Conservation (phyloP, 2,113 vertebrate genomes). For the Spermophilus dauricus region DNA sequence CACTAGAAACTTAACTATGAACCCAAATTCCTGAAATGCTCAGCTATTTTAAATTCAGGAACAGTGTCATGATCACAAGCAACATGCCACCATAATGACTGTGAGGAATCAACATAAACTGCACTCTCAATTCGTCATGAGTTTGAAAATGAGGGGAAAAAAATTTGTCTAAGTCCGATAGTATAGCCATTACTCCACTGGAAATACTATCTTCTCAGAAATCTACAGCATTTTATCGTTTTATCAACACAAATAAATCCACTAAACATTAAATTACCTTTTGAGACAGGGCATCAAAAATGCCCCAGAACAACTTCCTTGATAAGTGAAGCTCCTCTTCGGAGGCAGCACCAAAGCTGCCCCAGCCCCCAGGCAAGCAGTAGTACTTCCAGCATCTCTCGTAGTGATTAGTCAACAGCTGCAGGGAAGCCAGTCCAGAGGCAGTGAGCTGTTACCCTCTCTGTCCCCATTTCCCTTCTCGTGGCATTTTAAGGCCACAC, state of each 20-base stretch:
- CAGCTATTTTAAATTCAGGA: not conserved
- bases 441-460: not conserved
- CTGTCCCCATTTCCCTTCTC: too few species aligned
- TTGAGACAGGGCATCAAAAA: constrained; percentile 97
- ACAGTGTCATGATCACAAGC: not conserved
- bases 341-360: constrained; percentile 95
- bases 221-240: not conserved
- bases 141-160: not conserved
- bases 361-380: constrained; percentile 96
- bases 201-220: not conserved
- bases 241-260: not conserved
- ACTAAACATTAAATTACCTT: constrained; percentile 89
- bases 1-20: not conserved
- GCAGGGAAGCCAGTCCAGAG: not conserved
- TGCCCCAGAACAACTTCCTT: constrained; percentile 98
- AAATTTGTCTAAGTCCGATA: not conserved
- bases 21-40: not conserved
- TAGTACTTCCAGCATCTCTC: constrained; percentile 99
- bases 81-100: not conserved
- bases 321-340: constrained; percentile 98
- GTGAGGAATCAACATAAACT: not conserved
- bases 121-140: not conserved
- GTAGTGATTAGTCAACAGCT: constrained; percentile 98
- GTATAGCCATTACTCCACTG: not conserved
- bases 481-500: too few species aligned